Conservation (phyloP, 1,140 invertebrate genomes). For the Drosophila oshimai region DNA sequence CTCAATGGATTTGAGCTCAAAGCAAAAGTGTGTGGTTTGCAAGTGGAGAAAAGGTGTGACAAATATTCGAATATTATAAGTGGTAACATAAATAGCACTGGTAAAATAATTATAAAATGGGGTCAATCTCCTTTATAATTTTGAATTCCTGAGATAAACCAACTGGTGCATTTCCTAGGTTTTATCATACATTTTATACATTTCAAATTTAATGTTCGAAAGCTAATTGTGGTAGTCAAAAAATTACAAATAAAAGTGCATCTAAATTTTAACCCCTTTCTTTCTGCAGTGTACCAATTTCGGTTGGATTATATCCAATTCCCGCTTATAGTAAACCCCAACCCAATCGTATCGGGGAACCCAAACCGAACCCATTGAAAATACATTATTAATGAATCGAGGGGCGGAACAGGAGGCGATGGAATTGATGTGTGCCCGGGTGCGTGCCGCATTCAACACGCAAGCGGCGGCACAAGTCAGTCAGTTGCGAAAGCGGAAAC, state of each 20-base stretch:
- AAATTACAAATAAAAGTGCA: no score
- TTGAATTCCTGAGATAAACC: no score
- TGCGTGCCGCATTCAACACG: slow-evolving; percentile 50
- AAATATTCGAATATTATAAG: no score
- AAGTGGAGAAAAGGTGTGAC: not conserved
- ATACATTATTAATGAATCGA: slow-evolving; percentile 53
- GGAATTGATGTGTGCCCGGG: slow-evolving; percentile 22
- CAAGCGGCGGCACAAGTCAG: slow-evolving; percentile 24
- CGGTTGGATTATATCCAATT: slow-evolving; percentile 4
- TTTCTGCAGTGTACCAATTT: slow-evolving; percentile 8
- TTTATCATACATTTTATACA: no score
- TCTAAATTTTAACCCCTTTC: not conserved
- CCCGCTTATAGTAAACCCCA: slow-evolving; percentile 2
- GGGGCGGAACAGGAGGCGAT: not conserved
- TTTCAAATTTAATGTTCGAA: no score
- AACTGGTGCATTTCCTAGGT: no score
- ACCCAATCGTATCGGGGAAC: slow-evolving; percentile 10
- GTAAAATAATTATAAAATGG: no score
- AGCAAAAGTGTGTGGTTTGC: not conserved
- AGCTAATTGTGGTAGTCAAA: no score
- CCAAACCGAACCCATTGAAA: not conserved
- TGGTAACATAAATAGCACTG: no score
- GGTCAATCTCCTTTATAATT: no score
- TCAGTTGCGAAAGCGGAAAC: slow-evolving; percentile 42
- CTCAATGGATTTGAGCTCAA: not conserved